Conservation (phyloP, 2,888 invertebrate species). For the Ceramica pisi region DNA sequence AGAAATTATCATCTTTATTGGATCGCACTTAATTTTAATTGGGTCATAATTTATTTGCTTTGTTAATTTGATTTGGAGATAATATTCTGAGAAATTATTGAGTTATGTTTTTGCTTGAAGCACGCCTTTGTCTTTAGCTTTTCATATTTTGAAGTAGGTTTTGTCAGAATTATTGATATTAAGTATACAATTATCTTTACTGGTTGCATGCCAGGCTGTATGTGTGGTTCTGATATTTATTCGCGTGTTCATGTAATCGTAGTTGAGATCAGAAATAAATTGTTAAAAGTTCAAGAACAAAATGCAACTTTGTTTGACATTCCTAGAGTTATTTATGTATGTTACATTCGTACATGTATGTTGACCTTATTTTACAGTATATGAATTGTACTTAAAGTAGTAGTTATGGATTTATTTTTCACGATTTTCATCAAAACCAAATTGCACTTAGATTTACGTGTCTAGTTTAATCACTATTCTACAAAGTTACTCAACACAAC, state of each 20-base stretch:
- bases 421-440: not conserved
- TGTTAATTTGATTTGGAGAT: slow-evolving; percentile 34
- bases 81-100: slow-evolving; percentile 25
- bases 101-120: slow-evolving; percentile 5
- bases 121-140: slow-evolving; percentile 9
- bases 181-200: slow-evolving; percentile 49
- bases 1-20: slow-evolving; percentile 39
- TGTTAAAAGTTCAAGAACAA: slow-evolving; percentile 66
- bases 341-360: slow-evolving; percentile 41
- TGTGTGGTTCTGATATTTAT: slow-evolving; percentile 61
- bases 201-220: slow-evolving; percentile 43
- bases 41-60: slow-evolving; percentile 36
- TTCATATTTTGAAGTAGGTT: slow-evolving; percentile 32
- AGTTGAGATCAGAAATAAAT: slow-evolving; percentile 63
- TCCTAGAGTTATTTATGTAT: slow-evolving; percentile 51
- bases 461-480: not conserved
- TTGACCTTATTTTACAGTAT: slow-evolving; percentile 39
- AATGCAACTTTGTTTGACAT: slow-evolving; percentile 59
- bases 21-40: slow-evolving; percentile 26
- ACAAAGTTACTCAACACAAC: slow-evolving; percentile 21
- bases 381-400: slow-evolving; percentile 28
- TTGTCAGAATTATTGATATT: slow-evolving; percentile 54
- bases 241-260: slow-evolving; percentile 50
- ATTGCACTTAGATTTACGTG: not conserved
- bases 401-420: slow-evolving; percentile 3